Evolutionary conservation across 2,797 vertebrate species (phyloP).

Genomic region (Echeneis naucrates): DNA sequence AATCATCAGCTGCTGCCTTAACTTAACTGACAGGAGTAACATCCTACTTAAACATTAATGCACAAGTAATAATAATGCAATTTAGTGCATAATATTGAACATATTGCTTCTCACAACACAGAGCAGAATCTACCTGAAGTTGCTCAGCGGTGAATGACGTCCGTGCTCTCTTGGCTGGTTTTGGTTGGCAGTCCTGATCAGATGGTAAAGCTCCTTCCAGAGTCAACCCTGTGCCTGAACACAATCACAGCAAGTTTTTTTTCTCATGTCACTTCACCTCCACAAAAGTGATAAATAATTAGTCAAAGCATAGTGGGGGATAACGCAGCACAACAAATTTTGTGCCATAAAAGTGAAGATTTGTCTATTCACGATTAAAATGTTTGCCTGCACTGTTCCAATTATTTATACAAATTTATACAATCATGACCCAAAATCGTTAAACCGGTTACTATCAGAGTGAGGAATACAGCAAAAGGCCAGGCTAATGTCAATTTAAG

Average conservation of each 20-base stretch:
- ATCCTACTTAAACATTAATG: neutral
- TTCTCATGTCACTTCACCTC: neutral
- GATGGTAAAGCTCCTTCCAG: conserved; percentile 97
- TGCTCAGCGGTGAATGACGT: conserved; percentile 98
- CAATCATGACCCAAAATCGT: neutral
- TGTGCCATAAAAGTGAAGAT: conserved; percentile 14
- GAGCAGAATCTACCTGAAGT: conserved; percentile 87
- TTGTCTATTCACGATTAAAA: conserved; percentile 50
- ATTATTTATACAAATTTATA: conserved; percentile 50
- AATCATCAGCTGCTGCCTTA: neutral
- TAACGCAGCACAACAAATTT: conserved; percentile 5
- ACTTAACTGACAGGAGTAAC: neutral
- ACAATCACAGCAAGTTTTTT: conserved; percentile 3
- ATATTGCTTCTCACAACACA: neutral
- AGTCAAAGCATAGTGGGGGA: neutral
- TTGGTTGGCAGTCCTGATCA: conserved; percentile 98
- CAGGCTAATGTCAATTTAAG: neutral
- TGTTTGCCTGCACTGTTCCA: conserved; percentile 43
- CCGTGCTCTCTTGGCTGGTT: conserved; percentile 95
- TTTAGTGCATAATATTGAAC: neutral
- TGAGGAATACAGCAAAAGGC: neutral
- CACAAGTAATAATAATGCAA: neutral
- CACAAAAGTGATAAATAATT: neutral
- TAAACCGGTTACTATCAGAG: neutral
- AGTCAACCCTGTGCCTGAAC: conserved; percentile 93